Conservation (phyloP, 2,888 invertebrate species). For the Nomada ruficornis region DNA sequence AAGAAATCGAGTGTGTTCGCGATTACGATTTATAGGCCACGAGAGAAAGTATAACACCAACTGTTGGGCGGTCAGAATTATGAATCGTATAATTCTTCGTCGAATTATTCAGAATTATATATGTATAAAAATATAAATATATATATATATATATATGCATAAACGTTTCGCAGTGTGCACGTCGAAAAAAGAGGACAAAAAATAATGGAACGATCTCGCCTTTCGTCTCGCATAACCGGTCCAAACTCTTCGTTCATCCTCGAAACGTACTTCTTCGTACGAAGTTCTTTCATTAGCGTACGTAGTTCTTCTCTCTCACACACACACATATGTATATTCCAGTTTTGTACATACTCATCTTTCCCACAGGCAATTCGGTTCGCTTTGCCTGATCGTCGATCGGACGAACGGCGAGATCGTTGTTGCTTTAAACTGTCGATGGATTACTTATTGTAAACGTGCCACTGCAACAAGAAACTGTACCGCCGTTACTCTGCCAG, state of each 20-base stretch:
- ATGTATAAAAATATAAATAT: constrained; percentile 18
- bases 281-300: constrained; percentile 17
- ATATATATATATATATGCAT: constrained; percentile 11
- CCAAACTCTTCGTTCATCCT: constrained; percentile 23
- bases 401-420: constrained; percentile 52
- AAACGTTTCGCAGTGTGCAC: constrained; percentile 9
- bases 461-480: constrained; percentile 2
- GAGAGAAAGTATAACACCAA: constrained; percentile 57
- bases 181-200: neutral
- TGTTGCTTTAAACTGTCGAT: neutral
- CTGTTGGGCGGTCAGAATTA: neutral
- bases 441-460: constrained; percentile 19
- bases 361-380: neutral
- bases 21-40: constrained; percentile 41
- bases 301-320: constrained; percentile 9
- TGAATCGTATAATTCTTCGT: constrained; percentile 5
- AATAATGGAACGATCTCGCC: constrained; percentile 27
- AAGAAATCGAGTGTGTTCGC: constrained; percentile 60
- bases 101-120: constrained; percentile 42
- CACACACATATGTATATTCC: neutral
- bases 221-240: constrained; percentile 36
- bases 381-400: neutral
- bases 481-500: constrained; percentile 52
- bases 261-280: neutral
- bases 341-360: constrained; percentile 40